A percentile compares a stretch with the other conserved stretches of the same genome.
Conservation (phyloP, 2,888 invertebrate genomes). For the Dryomyza anilis region DNA sequence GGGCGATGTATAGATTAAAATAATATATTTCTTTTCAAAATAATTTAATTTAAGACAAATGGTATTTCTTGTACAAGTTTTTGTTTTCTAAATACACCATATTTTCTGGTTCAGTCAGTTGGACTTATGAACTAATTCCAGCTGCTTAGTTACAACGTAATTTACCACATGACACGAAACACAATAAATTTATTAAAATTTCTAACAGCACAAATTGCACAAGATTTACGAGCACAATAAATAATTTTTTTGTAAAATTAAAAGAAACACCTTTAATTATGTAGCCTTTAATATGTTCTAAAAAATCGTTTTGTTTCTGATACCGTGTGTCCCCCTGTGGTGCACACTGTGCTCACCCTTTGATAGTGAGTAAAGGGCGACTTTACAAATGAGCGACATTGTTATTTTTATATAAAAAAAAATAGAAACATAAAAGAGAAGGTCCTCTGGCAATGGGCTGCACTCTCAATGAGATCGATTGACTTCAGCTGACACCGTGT, state of each 20-base stretch:
- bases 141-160: too few species aligned
- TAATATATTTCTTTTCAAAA: neutral
- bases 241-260: too few species aligned
- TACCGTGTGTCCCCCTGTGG: neutral
- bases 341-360: neutral
- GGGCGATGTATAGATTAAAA: too few species aligned
- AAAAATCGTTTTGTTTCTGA: too few species aligned
- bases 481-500: neutral
- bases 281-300: neutral
- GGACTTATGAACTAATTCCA: too few species aligned
- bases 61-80: neutral
- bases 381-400: neutral
- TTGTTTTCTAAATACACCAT: neutral
- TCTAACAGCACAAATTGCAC: neutral
- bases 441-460: neutral
- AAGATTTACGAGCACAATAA: neutral
- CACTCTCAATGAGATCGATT: neutral
- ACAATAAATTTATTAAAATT: neutral
- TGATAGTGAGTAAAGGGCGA: too few species aligned
- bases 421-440: too few species aligned
- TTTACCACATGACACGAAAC: too few species aligned
- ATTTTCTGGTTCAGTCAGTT: too few species aligned
- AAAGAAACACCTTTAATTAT: neutral
- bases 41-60: neutral
- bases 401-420: too few species aligned